phyloP scores from a whole-genome alignment of 2,113 vertebrate species.

The Mesitornis unicolor region DNA sequence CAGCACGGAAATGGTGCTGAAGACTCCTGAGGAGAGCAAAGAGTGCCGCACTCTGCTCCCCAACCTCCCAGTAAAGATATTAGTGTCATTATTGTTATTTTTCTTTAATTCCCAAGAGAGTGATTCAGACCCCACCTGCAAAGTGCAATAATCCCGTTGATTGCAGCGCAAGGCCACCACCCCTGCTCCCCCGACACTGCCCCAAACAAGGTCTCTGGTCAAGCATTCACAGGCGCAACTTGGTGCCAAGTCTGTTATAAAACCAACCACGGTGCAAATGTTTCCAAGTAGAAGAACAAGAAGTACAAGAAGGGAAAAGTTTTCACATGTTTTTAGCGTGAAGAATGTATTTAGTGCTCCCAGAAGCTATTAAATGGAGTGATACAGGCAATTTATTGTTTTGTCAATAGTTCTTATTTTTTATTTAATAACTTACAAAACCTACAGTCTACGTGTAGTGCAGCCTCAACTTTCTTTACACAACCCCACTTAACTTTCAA shows the following conservation, averaged over 20 bases:
- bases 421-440: slow-evolving; percentile 58
- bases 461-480: slow-evolving; percentile 45
- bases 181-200: not conserved
- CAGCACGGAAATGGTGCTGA: not conserved
- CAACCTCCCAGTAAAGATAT: not conserved
- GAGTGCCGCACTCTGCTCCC: rapidly evolving
- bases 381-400: slow-evolving; percentile 48
- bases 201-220: not conserved
- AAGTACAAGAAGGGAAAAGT: not conserved
- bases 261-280: not conserved
- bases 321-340: not conserved
- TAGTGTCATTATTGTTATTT: not conserved
- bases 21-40: not conserved
- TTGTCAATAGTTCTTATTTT: slow-evolving; percentile 60
- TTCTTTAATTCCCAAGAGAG: not conserved
- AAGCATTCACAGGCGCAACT: not conserved
- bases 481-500: slow-evolving; percentile 48
- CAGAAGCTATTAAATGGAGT: not conserved
- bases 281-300: not conserved
- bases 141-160: not conserved
- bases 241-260: not conserved
- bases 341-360: slow-evolving; percentile 10
- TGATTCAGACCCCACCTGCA: not conserved
- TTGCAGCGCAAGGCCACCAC: not conserved
- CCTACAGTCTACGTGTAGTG: not conserved